Conservation (phyloP, 2,113 vertebrate species). For the Prunella fulvescens region DNA sequence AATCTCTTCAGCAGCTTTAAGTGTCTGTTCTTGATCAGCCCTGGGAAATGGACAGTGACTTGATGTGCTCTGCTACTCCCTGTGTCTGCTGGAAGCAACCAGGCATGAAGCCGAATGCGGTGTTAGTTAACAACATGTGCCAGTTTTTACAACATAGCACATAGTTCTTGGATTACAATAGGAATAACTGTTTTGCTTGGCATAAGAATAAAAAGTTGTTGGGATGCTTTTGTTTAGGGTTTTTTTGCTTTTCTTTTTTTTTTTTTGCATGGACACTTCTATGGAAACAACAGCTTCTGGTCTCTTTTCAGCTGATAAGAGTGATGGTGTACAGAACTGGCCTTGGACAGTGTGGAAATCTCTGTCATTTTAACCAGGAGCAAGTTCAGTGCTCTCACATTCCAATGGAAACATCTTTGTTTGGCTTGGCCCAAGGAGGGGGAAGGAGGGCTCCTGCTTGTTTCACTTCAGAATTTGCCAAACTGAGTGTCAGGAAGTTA, state of each 20-base stretch:
- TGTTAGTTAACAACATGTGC: background rate
- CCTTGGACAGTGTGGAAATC: background rate
- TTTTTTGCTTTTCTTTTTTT: background rate
- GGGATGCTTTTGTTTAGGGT: background rate
- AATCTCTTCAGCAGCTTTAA: background rate
- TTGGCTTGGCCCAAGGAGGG: constrained; percentile 30
- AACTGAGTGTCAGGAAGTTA: background rate
- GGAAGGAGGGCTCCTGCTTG: background rate
- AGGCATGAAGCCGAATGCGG: background rate
- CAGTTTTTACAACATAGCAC: background rate
- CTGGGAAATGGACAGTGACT: background rate
- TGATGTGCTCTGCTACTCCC: background rate
- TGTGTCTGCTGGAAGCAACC: background rate
- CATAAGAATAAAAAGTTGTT: constrained; percentile 28
- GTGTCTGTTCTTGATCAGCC: background rate
- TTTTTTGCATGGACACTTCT: background rate
- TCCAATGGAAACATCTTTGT: constrained; percentile 39
- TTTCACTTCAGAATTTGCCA: background rate
- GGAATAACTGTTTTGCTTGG: constrained; percentile 65
- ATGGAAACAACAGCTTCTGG: constrained; percentile 39
- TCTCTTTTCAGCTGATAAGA: constrained; percentile 59
- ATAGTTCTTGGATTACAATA: constrained; percentile 33
- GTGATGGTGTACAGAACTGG: background rate
- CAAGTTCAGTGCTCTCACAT: background rate
- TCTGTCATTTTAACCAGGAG: background rate